Conservation (phyloP, 2,113 vertebrate genomes). For the Pheucticus melanocephalus region DNA sequence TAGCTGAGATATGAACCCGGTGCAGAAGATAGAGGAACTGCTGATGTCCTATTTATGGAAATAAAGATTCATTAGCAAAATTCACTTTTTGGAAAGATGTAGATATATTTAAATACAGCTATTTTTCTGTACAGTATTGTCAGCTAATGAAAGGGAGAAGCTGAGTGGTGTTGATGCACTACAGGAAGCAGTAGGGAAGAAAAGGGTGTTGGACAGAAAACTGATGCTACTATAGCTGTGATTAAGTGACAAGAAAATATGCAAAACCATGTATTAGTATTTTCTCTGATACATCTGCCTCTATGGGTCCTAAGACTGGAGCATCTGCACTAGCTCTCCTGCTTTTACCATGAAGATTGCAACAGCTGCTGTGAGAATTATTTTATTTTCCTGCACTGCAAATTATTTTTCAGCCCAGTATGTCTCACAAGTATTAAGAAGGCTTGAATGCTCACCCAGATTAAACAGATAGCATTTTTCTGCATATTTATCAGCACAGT, state of each 20-base stretch:
- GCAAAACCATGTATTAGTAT: neutral
- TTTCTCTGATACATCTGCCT: neutral
- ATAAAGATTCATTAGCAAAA: neutral
- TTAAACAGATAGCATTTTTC: neutral
- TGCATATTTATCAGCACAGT: slow-evolving; percentile 6
- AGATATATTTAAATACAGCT: neutral
- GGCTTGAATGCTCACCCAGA: neutral
- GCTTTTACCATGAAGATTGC: slow-evolving; percentile 6
- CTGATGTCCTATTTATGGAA: neutral
- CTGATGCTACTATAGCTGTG: neutral
- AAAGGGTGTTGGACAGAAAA: neutral
- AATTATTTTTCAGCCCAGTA: neutral
- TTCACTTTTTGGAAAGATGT: neutral
- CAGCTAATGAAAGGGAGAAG: neutral
- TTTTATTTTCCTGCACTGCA: slow-evolving; percentile 10
- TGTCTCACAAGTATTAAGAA: slow-evolving; percentile 2
- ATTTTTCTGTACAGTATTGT: neutral
- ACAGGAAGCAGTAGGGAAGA: neutral
- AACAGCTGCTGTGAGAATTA: slow-evolving; percentile 38
- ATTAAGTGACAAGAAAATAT: neutral
- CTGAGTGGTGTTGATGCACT: neutral
- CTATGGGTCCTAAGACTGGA: neutral
- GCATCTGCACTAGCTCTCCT: neutral
- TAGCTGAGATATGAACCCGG: neutral
- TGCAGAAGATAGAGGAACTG: neutral